Percentiles rank a stretch among this genome's conserved stretches.
Evolutionary conservation across 2,113 vertebrate species (phyloP).

Genomic region (Phrynosoma platyrhinos): DNA sequence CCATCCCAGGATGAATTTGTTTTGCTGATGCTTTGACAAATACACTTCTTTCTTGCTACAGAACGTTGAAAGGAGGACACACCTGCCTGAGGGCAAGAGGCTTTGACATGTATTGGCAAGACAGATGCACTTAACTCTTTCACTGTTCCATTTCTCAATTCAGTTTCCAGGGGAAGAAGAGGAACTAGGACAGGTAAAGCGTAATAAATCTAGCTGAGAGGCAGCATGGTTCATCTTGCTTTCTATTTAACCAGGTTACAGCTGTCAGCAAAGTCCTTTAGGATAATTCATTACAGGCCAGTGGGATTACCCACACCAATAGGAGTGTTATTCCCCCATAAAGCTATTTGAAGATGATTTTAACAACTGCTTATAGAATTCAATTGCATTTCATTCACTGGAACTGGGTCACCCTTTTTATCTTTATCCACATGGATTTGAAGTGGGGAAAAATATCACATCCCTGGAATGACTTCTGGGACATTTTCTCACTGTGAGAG

Average conservation of each 20-base stretch:
- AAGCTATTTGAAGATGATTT: neutral
- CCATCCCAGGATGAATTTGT: conserved; percentile 47
- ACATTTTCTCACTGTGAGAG: too few relatives aligned
- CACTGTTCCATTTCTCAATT: conserved; percentile 5
- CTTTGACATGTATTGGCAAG: neutral
- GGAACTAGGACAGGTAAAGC: neutral
- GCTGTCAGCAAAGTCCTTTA: neutral
- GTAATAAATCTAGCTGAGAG: neutral
- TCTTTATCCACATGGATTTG: too few relatives aligned
- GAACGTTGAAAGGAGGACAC: neutral
- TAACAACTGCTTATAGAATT: neutral
- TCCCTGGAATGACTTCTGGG: too few relatives aligned
- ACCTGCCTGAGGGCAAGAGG: conserved; percentile 15
- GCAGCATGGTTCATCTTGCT: conserved; percentile 4
- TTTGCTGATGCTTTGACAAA: conserved; percentile 46
- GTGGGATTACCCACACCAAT: neutral
- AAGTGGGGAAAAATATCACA: too few relatives aligned
- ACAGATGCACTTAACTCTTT: conserved; percentile 22
- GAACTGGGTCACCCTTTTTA: neutral
- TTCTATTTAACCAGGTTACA: conserved; percentile 8
- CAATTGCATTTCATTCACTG: neutral
- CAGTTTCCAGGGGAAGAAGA: neutral
- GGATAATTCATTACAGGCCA: conserved; percentile 1
- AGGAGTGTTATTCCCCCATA: neutral
- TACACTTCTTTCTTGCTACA: neutral